Evolutionary conservation across 2,888 invertebrate genomes (phyloP), one percentile per base, ranked within the genome.

Genomic region (Furcula furcula): DNA sequence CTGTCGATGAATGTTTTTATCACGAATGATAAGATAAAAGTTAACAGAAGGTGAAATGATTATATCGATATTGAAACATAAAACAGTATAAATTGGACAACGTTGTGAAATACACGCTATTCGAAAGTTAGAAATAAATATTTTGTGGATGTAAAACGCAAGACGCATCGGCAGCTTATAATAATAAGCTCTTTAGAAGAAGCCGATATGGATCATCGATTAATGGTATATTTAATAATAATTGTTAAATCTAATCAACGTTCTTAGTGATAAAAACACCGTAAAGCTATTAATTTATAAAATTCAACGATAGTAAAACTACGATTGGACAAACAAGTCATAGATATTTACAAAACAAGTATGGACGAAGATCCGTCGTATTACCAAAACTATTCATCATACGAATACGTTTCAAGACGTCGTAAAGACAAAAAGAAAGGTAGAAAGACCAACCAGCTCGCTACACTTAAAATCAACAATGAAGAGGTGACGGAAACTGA

Each of bases 11-110:
- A 30, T 38, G 40, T 31, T 30, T n/a, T 23, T 57, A 57, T 57
- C 58, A 18, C 7, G 1, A n/a, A 18, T 34, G 55, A 55, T 55
- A 51, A 55, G 58, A 58, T 57, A 38, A 40, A 46, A 34, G 34
- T 34, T 34, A 44, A 54, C 42, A 41, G 30, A 39, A 35, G n/a
- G 38, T 33, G 9, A 36, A 30, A 23, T 31, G 40, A 47, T 45
- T 35, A 12, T 32, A 35, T 27, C 26, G 31, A 47, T 54, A 57
- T 15, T 28, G 33, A 15, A 29, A 19, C 29, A 44, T 34, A 40
- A 30, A 26, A 26, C 14, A 26, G 26, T 26, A 6, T 26, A 12
- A 3, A 14, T 14, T 26, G 14, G 7, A 14, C 14, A 26, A 14
- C 9, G 14, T 14, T 26, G 26, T 14, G 14, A 13, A 14, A 26